Conservation (phyloP, 2,797 vertebrate species). For the Smutsia gigantea region DNA sequence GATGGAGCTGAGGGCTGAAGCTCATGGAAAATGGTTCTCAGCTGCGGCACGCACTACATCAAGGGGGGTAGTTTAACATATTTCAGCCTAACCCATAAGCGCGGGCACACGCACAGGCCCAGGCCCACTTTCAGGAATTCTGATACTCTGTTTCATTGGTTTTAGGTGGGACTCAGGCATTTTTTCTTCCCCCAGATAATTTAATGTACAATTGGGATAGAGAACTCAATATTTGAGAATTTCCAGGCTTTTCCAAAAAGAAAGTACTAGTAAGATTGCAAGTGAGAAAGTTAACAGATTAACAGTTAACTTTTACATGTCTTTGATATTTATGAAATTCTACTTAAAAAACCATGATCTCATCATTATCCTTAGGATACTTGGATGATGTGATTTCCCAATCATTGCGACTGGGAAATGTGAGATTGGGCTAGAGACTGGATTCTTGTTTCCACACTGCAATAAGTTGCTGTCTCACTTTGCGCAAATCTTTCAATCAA, state of each 20-base stretch:
- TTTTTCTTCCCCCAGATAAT: background rate
- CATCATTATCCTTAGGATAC: background rate
- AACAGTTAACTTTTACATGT: background rate
- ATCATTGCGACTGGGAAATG: too few species aligned
- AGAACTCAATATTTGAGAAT: background rate
- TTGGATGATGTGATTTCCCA: background rate
- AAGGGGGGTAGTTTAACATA: background rate
- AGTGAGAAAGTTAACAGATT: background rate
- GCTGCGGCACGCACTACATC: accelerated
- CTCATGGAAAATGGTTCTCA: too few species aligned
- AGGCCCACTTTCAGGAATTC: background rate
- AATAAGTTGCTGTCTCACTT: background rate
- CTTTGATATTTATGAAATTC: background rate
- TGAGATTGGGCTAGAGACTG: background rate
- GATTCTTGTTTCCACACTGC: background rate
- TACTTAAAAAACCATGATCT: background rate
- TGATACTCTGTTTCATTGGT: background rate
- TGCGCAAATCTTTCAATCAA: background rate
- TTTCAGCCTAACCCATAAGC: accelerated
- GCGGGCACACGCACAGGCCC: background rate
- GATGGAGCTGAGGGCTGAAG: background rate
- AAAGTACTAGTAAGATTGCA: background rate
- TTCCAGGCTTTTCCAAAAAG: background rate
- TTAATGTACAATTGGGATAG: background rate
- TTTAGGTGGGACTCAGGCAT: background rate